Base-by-base conservation (phyloP, 2,797 vertebrate species). In the Channallabes apus region DNA sequence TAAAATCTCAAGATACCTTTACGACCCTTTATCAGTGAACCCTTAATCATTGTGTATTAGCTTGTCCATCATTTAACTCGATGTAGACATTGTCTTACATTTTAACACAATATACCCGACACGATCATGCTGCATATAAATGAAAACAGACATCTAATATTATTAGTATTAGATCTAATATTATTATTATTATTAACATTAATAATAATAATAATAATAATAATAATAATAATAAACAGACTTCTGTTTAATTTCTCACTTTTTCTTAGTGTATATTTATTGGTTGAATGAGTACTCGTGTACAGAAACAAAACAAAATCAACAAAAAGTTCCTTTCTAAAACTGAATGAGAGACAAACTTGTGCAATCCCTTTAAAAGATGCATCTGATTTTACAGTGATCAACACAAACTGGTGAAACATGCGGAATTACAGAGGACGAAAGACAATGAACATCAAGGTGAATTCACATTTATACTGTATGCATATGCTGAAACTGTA, bases 251-350 rank as follows among this genome's bases (percentile, higher is more conserved):
- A 86, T 79, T 87, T 82, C 80, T 87, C 85, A 85, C 67, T 88
- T 82, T 80, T 88, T 86, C 85, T 89, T 89, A 85, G 87, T 90
- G 89, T 89, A 89, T 76, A 86, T 90, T 90, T 90, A 89, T 86
- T 90, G 81, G 79, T 87, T 86, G 86, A 86, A 89, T 88, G 83
- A 88, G 62, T 61, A 79, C 75, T 88, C 69, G 32, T 54, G 62
- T 62, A 84, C 80, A 81, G 82, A 79, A 76, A 20, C 62, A 85
- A 83, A 80, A 72, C 17, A 35, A 85, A 85, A 80, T 32, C 14
- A 80, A 46, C 78, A 80, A 59, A 17, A 51, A 67, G n/a, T 56
- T 79, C 59, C 69, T 87, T 62, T 80, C 56, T 72, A 78, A 84
- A 88, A 87, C 69, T 79, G 72, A 84, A 87, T 3, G 29, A 76